Conservation (phyloP, 2,113 vertebrate genomes). For the Ginglymostoma cirratum region DNA sequence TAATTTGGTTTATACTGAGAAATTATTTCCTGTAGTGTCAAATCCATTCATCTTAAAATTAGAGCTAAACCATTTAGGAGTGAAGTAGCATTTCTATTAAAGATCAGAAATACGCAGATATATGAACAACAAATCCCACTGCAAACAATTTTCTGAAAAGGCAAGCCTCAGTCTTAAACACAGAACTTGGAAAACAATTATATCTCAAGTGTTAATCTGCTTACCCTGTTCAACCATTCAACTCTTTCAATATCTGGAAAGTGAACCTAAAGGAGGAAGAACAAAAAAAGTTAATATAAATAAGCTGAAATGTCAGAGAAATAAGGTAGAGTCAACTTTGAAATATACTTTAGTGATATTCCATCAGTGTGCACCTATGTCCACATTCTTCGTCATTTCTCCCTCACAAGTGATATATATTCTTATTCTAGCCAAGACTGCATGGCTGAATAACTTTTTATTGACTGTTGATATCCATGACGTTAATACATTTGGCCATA, state of each 20-base stretch:
- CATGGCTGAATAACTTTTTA: not conserved
- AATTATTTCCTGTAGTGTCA: not conserved
- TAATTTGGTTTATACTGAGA: not conserved
- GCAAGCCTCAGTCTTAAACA: not conserved
- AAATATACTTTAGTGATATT: not conserved
- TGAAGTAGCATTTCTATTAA: not conserved
- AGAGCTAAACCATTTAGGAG: not conserved
- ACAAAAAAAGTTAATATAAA: not conserved
- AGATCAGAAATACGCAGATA: too few species aligned
- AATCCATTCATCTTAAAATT: not conserved
- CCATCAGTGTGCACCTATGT: not conserved
- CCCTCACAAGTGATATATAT: not conserved
- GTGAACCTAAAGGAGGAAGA: constrained; percentile 63
- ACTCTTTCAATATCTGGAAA: constrained; percentile 84
- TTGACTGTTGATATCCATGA: not conserved
- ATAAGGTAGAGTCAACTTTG: not conserved
- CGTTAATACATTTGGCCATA: not conserved
- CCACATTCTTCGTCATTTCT: not conserved
- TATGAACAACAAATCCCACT: not conserved
- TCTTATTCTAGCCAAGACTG: not conserved
- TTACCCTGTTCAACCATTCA: constrained; percentile 94
- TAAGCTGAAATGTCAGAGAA: not conserved
- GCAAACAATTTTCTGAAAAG: not conserved
- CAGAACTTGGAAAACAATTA: not conserved
- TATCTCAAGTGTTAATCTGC: constrained; percentile 11